phyloP scores from a whole-genome alignment of 2,797 vertebrate species.

The Buphagus erythrorhynchus region DNA sequence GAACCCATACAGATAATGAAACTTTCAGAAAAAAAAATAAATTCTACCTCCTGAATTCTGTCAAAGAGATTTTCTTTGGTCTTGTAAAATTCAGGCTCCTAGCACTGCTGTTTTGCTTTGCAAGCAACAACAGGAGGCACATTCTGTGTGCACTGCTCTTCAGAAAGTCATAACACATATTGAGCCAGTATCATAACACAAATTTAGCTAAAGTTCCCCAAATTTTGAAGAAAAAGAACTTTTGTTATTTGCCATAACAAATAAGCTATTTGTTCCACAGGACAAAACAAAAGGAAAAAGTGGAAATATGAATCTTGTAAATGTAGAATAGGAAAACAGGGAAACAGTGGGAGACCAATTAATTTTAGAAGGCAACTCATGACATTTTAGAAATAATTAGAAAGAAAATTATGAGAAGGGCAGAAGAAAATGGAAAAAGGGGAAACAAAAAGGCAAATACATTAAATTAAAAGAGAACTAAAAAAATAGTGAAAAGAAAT shows the following conservation, averaged over 20 bases:
- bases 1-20: not conserved
- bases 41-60: not conserved
- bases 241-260: not conserved
- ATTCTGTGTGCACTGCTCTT: not conserved
- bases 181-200: not conserved
- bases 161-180: not conserved
- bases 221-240: not conserved
- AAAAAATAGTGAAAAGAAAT: not conserved
- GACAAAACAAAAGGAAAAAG: not conserved
- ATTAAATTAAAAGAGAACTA: not conserved
- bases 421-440: not conserved
- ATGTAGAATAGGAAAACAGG: rapidly evolving
- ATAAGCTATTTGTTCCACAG: not conserved
- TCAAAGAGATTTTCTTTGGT: not conserved
- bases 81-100: not conserved
- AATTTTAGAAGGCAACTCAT: not conserved
- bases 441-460: not conserved
- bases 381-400: constrained; percentile 36
- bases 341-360: not conserved
- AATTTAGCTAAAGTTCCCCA: not conserved
- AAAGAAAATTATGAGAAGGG: not conserved
- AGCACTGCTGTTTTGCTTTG: not conserved
- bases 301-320: not conserved
- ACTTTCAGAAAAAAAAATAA: not conserved
- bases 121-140: not conserved